phyloP scores from a whole-genome alignment of 2,797 vertebrate genomes.

The Sebastes vulpes region DNA sequence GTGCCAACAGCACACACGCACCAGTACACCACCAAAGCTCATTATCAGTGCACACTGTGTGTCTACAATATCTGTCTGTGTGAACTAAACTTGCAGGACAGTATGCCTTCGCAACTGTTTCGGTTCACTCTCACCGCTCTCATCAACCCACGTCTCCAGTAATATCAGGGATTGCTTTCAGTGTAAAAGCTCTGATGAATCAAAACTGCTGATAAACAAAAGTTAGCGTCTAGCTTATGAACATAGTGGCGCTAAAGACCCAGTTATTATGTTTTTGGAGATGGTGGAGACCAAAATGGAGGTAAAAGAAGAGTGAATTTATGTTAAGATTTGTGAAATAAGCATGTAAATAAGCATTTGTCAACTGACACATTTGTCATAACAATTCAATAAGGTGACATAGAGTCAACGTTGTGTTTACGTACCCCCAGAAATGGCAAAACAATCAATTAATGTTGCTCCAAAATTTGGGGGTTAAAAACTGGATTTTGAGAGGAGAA shows the following conservation, averaged over 20 bases:
- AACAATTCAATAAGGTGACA: no score
- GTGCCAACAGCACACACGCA: slow-evolving; percentile 45
- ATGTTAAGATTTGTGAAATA: background rate
- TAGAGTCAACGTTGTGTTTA: no score
- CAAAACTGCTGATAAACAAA: background rate
- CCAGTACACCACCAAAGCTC: slow-evolving; percentile 59
- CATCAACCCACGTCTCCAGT: no score
- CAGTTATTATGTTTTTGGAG: background rate
- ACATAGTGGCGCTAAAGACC: background rate
- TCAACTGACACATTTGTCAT: no score
- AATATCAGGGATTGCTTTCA: background rate
- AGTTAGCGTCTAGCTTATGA: background rate
- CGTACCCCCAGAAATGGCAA: no score
- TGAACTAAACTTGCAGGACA: slow-evolving; percentile 1
- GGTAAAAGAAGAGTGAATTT: background rate
- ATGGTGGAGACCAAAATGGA: background rate
- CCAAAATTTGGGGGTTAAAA: background rate
- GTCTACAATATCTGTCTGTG: background rate
- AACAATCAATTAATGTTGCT: background rate
- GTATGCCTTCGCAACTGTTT: background rate
- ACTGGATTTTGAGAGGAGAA: background rate
- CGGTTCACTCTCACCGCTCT: no score
- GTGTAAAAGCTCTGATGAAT: background rate
- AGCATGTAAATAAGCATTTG: background rate
- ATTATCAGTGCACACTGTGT: slow-evolving; percentile 40